A percentile compares a stretch with the other conserved stretches of the same genome.
phyloP scores from a whole-genome alignment of 2,888 invertebrate genomes.

The Dorcus parallelipipedus region DNA sequence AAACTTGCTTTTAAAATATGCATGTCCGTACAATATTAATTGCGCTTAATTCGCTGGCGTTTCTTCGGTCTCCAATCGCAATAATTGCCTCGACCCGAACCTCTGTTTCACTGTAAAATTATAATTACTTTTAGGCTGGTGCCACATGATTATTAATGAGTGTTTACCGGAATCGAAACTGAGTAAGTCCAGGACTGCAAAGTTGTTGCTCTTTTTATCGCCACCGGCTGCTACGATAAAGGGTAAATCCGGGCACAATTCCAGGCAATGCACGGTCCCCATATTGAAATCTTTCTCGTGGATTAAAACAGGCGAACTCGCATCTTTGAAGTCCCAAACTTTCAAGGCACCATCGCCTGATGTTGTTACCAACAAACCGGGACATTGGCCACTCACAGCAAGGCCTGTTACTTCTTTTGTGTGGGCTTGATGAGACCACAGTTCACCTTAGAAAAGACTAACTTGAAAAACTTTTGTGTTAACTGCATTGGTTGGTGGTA shows the following conservation, averaged over 20 bases:
- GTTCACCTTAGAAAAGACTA: slow-evolving; percentile 28
- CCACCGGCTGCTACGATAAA: slow-evolving; percentile 81
- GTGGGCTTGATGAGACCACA: slow-evolving; percentile 55
- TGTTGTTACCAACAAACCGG: slow-evolving; percentile 73
- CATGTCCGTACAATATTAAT: not conserved
- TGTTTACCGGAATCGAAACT: slow-evolving; percentile 56
- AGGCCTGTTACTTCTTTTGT: slow-evolving; percentile 82
- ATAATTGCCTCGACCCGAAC: slow-evolving; percentile 51
- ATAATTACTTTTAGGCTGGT: not conserved
- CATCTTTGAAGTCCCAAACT: slow-evolving; percentile 68
- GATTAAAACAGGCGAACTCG: slow-evolving; percentile 44
- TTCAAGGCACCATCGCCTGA: slow-evolving; percentile 80
- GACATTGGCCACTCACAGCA: slow-evolving; percentile 66
- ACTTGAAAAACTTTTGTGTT: not conserved
- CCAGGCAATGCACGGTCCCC: slow-evolving; percentile 70
- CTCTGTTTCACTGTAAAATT: slow-evolving; percentile 49
- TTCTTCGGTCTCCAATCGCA: slow-evolving; percentile 31
- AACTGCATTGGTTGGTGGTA: slow-evolving; percentile 19
- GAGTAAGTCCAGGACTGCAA: slow-evolving; percentile 64
- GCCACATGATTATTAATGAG: too few relatives aligned
- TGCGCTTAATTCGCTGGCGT: slow-evolving; percentile 28
- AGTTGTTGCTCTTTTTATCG: slow-evolving; percentile 74
- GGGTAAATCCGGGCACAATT: slow-evolving; percentile 77
- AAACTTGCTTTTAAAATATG: slow-evolving; percentile 1
- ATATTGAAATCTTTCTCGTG: slow-evolving; percentile 59